Base-by-base conservation (phyloP, 2,888 invertebrate genomes). In the Conchocele bisecta region DNA sequence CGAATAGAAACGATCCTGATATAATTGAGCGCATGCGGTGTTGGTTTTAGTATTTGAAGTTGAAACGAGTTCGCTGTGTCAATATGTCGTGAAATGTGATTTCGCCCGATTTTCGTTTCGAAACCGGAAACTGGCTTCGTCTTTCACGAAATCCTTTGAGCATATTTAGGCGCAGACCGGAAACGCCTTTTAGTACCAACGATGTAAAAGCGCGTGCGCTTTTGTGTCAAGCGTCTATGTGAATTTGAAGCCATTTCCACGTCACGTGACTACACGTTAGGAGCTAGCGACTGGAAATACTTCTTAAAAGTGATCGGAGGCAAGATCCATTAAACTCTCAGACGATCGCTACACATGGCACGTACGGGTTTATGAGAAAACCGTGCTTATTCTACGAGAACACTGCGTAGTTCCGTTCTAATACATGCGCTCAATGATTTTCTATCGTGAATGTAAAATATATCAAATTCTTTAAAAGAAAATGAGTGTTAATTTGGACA, bases 51-150 rank as follows among this genome's bases (percentile, higher is more conserved):
- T n/a, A n/a, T n/a, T n/a, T n/a, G n/a, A n/a, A n/a, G n/a, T n/a
- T n/a, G n/a, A n/a, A n/a, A n/a, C n/a, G n/a, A n/a, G n/a, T n/a
- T n/a, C n/a, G n/a, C n/a, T n/a, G n/a, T n/a, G 51, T 64, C 51
- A 53, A 65, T 57, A 71, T 71, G 61, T 75, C 71, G 68, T 71
- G 71, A 77, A 73, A 77, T 71, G 60, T 59, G 67, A 74, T 73
- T 73, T 72, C 59, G 59, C 69, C 63, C 61, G 76, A 69, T 73
- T 77, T 74, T 70, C 64, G 70, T 77, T 71, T 73, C 70, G 65
- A 65, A 60, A 67, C 70, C 63, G 77, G 77, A 77, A 77, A 65
- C 42, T 26, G 35, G 50, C 53, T 50, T 59, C 65, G 61, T 60
- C 70, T 64, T 59, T 66, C 77, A 77, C 77, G 77, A 61, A 70